Evolutionary conservation across 2,113 vertebrate genomes (phyloP).

Genomic region (Semnornis frantzii): DNA sequence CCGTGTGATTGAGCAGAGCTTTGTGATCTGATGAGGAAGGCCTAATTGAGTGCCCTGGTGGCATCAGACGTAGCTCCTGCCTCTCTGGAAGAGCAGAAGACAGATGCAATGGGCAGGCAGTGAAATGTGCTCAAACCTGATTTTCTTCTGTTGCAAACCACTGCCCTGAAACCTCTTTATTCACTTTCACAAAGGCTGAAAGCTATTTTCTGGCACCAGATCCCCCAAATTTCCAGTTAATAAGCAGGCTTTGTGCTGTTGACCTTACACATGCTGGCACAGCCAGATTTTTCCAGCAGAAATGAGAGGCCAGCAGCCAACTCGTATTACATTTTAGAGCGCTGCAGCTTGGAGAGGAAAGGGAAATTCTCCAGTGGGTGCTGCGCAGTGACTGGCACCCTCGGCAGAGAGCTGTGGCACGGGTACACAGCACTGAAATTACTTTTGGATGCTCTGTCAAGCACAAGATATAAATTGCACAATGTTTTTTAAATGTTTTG

Average conservation of each 20-base stretch:
- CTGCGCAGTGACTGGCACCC: conserved; percentile 31
- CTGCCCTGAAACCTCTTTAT: conserved; percentile 52
- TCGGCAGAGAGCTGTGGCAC: conserved; percentile 3
- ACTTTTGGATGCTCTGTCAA: conserved; percentile 80
- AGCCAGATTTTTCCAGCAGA: conserved; percentile 44
- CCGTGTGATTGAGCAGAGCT: fast-evolving
- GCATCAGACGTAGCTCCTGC: background rate
- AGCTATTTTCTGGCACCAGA: conserved; percentile 45
- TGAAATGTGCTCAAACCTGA: background rate
- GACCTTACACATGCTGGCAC: conserved; percentile 50
- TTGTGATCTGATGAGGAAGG: background rate
- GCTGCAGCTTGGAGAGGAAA: background rate
- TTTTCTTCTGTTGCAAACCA: conserved; percentile 20
- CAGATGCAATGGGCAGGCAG: background rate
- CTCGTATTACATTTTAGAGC: background rate
- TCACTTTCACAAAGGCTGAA: conserved; percentile 41
- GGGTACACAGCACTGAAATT: conserved; percentile 62
- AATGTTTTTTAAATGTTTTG: conserved; percentile 74
- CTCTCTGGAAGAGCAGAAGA: background rate
- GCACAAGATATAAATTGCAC: conserved; percentile 81
- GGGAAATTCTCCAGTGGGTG: background rate
- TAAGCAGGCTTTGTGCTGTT: conserved; percentile 63
- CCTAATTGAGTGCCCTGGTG: background rate
- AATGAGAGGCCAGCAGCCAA: conserved; percentile 46
- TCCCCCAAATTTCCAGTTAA: conserved; percentile 58